Base-by-base conservation (phyloP, 1,140 invertebrate genomes). In the Ylistrum balloti region DNA sequence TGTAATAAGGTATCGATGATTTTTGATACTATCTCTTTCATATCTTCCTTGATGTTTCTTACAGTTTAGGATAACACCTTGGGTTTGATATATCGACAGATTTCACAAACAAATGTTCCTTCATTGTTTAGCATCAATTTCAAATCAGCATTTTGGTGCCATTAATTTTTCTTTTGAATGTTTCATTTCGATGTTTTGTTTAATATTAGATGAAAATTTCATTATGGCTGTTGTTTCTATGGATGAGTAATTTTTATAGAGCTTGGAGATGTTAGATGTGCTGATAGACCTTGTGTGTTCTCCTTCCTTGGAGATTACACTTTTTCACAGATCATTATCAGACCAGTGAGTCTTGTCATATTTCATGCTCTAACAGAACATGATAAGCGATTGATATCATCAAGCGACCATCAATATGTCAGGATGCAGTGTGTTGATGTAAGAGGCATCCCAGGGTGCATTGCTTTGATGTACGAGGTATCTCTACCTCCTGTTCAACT, bases 281-380 rank as follows among this genome's bases (percentile, higher is more conserved):
- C n/a, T 28, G 56, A 74, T 74, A 74, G 56, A 74, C 17, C n/a
- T n/a, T n/a, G 28, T 74, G 56, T 74, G 56, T 28, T 74, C n/a
- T 28, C 56, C 22, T 1, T 17, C 56, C 56, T 74, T 11, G 56
- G n/a, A 74, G 56, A 74, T 74, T 74, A 28, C 56, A 74, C 56
- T 74, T 74, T 74, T 74, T n/a, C 17, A n/a, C 5, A 74, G 56
- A 74, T 74, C 22, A 74, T 74, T 28, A 74, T 74, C 56, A 74
- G 28, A 74, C 56, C 22, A 74, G 56, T 74, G 56, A 74, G 56
- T 74, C 56, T 28, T 74, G 56, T 74, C 56, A 74, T 74, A 74
- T 74, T 74, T 74, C 9, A 74, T 74, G 56, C 22, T 74, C 56
- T 74, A 74, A 74, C 56, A 28, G 56, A 74, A 74, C 22, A 5